Evolutionary conservation across 1,140 invertebrate genomes (phyloP).

Genomic region (Psix sp.): DNA sequence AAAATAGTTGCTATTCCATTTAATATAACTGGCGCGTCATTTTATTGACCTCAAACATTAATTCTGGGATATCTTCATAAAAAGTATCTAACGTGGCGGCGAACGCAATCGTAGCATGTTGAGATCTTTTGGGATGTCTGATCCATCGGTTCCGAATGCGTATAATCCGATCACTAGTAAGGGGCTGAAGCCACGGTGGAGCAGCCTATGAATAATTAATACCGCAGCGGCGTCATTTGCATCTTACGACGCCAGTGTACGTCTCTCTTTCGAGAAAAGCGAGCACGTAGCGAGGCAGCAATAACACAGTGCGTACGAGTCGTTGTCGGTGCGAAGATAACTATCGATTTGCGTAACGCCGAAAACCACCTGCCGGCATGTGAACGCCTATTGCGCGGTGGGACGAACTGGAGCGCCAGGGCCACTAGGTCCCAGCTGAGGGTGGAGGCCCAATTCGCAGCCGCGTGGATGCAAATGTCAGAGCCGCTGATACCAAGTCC

Average conservation of each 20-base stretch:
- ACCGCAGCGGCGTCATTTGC: slow-evolving; percentile 37
- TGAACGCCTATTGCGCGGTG: background rate
- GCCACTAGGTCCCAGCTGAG: background rate
- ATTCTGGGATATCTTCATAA: too few relatives aligned
- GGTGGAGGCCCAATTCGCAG: background rate
- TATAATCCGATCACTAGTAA: slow-evolving; percentile 7
- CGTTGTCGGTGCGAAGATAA: slow-evolving; percentile 6
- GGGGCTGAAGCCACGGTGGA: slow-evolving; percentile 16
- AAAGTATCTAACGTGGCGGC: slow-evolving; percentile 3
- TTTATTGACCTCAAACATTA: too few relatives aligned
- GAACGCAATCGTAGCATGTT: background rate
- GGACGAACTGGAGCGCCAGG: background rate
- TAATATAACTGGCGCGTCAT: too few relatives aligned
- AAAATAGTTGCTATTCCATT: too few relatives aligned
- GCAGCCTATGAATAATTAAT: slow-evolving; percentile 59
- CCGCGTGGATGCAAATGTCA: slow-evolving; percentile 10
- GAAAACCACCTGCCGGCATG: slow-evolving; percentile 45
- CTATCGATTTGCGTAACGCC: slow-evolving; percentile 23
- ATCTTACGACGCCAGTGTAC: slow-evolving; percentile 31
- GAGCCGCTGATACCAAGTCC: slow-evolving; percentile 19
- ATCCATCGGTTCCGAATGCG: slow-evolving; percentile 13
- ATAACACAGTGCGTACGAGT: slow-evolving; percentile 11
- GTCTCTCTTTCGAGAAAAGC: slow-evolving; percentile 32
- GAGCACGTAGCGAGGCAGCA: slow-evolving; percentile 19
- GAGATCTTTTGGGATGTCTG: slow-evolving; percentile 9